A percentile compares a stretch with the other conserved stretches of the same genome.
Conservation (phyloP, 2,113 vertebrate genomes). For the Cephalophus harveyi region DNA sequence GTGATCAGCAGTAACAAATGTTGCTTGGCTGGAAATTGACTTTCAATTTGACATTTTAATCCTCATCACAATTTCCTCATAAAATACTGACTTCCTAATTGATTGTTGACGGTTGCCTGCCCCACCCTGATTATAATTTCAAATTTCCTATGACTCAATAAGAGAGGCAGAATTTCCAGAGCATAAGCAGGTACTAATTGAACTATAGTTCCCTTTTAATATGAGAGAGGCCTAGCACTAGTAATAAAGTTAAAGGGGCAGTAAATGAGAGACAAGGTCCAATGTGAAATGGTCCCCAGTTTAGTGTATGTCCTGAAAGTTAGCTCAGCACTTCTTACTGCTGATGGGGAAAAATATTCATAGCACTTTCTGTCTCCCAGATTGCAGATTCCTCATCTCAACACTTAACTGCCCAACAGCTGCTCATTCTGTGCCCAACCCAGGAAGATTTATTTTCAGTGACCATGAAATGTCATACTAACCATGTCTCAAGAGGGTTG, state of each 20-base stretch:
- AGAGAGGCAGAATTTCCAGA: neutral
- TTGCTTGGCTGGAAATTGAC: neutral
- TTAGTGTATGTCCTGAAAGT: neutral
- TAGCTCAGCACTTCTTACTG: neutral
- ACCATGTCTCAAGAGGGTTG: neutral
- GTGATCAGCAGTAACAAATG: neutral
- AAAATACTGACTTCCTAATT: constrained; percentile 18
- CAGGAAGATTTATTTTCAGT: constrained; percentile 1
- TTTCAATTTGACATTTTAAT: constrained; percentile 22
- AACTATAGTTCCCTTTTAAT: neutral
- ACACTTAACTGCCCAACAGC: neutral
- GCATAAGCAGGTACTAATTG: neutral
- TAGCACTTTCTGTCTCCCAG: neutral
- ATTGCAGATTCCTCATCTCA: neutral
- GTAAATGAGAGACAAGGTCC: neutral
- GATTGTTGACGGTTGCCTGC: neutral
- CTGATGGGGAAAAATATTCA: neutral
- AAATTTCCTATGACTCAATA: neutral
- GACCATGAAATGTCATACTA: neutral
- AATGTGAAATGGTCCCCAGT: neutral
- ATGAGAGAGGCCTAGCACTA: neutral
- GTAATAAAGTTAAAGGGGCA: neutral
- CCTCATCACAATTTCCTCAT: neutral
- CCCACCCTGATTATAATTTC: constrained; percentile 28
- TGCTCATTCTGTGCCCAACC: neutral